phyloP scores from a whole-genome alignment of 2,888 invertebrate genomes.

The Calameuta filiformis region DNA sequence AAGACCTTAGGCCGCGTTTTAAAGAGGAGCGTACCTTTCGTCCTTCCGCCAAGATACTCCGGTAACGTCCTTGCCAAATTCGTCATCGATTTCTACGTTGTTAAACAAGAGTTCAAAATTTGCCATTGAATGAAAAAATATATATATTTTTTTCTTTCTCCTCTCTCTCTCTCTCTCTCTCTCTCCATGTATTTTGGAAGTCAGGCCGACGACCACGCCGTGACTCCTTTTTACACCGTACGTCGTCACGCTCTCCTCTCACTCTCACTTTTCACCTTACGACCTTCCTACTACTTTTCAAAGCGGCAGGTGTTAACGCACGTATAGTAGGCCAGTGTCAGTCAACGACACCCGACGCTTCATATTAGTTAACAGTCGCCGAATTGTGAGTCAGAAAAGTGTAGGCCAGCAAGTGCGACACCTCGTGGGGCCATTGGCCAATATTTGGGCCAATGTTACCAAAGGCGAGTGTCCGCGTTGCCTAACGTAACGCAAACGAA shows the following conservation, averaged over 20 bases:
- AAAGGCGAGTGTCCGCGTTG: constrained; percentile 6
- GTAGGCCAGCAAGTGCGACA: constrained; percentile 22
- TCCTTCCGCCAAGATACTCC: not conserved
- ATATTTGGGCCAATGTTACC: constrained; percentile 61
- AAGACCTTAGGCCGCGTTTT: not conserved
- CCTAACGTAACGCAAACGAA: constrained; percentile 1
- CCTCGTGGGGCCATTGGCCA: constrained; percentile 55
- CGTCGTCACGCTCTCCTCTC: not conserved
- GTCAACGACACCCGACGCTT: constrained; percentile 45
- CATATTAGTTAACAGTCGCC: constrained; percentile 2
- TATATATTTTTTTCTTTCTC: not conserved
- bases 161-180: no score
- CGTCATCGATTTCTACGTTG: not conserved
- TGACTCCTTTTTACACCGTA: not conserved
- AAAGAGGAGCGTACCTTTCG: not conserved
- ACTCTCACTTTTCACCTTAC: constrained; percentile 8
- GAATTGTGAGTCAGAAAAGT: constrained; percentile 31
- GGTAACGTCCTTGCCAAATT: not conserved
- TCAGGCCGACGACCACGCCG: not conserved
- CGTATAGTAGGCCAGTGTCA: constrained; percentile 59
- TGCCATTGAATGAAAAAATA: not conserved
- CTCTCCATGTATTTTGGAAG: not conserved
- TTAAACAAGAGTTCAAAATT: not conserved
- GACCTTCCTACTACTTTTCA: constrained; percentile 6
- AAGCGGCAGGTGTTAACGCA: constrained; percentile 46